Percentiles rank a stretch among this genome's conserved stretches.
These are phyloP conservation scores for Peucedramus taeniatus DNA, from an alignment of 2,113 vertebrate genomes.

Conservation along the genomic window DNA sequence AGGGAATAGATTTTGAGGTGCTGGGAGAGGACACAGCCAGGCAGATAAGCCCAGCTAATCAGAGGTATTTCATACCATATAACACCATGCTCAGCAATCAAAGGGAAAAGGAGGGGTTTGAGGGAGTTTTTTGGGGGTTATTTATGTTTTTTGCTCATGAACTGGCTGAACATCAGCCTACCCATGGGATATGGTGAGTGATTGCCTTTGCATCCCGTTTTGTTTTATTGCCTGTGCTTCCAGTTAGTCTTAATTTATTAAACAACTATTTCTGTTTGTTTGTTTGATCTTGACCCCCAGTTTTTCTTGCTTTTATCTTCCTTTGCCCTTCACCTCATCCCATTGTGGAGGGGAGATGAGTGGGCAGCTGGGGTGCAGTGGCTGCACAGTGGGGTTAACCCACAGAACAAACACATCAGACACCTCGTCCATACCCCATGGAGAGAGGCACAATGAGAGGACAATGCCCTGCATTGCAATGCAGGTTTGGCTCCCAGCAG, in stretches of 20 bases:
- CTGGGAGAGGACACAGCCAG: not conserved
- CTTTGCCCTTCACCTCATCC: not conserved
- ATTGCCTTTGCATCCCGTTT: not conserved
- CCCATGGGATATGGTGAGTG: rapidly evolving
- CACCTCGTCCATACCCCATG: not conserved
- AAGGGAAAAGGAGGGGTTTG: not conserved
- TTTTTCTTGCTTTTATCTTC: not conserved
- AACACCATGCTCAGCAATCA: not conserved
- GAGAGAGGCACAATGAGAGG: not conserved
- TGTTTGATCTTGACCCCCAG: not conserved
- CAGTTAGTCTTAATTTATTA: not conserved
- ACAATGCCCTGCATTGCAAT: not conserved
- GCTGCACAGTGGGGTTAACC: not conserved
- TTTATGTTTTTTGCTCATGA: not conserved
- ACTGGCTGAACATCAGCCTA: not conserved
- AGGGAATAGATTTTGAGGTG: not conserved
- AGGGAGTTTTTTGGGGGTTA: not conserved
- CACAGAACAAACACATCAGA: not conserved
- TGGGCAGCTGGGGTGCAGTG: not conserved
- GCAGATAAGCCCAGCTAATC: not conserved
- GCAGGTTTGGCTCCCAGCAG: not conserved
- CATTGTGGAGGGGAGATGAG: no score
- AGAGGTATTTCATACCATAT: not conserved
- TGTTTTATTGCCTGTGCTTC: not conserved
- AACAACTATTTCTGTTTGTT: not conserved